These are phyloP conservation scores for Aptenodytes forsteri DNA, from an alignment of 2,113 vertebrate species.

Conservation along the genomic window DNA sequence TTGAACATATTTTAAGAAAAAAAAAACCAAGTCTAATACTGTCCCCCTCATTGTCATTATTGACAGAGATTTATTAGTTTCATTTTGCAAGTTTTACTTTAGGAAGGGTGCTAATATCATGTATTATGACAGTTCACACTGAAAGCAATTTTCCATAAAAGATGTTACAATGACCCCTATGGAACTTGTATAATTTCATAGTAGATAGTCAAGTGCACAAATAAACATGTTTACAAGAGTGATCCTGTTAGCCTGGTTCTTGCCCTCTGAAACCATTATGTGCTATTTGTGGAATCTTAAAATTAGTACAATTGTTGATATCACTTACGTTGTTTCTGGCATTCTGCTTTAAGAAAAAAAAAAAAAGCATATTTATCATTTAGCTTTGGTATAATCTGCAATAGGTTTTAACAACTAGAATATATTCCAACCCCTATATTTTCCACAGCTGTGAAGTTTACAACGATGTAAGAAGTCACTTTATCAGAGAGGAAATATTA, in stretches of 20 bases:
- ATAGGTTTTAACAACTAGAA: constrained; percentile 68
- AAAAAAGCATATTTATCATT: constrained; percentile 56
- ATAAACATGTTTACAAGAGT: constrained; percentile 76
- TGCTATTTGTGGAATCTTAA: constrained; percentile 64
- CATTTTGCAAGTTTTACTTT: constrained; percentile 73
- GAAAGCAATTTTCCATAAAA: constrained; percentile 76
- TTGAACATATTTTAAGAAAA: constrained; percentile 36
- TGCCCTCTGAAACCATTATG: constrained; percentile 49
- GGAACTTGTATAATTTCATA: constrained; percentile 69
- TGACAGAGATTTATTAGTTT: constrained; percentile 76
- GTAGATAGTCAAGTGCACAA: constrained; percentile 75
- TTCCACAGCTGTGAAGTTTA: constrained; percentile 70
- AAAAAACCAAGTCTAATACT: constrained; percentile 67
- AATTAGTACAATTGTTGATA: constrained; percentile 63
- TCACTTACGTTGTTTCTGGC: constrained; percentile 57
- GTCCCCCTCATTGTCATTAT: constrained; percentile 66
- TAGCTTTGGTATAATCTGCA: constrained; percentile 77
- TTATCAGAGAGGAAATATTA: constrained; percentile 77
- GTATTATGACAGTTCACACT: constrained; percentile 74
- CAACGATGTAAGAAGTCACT: constrained; percentile 65
- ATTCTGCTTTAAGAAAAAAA: constrained; percentile 49
- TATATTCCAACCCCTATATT: constrained; percentile 70
- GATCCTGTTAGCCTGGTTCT: constrained; percentile 64
- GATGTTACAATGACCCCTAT: constrained; percentile 76
- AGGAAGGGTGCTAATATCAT: constrained; percentile 72